Base-by-base conservation (phyloP, 2,888 invertebrate species). In the Drepana falcataria region DNA sequence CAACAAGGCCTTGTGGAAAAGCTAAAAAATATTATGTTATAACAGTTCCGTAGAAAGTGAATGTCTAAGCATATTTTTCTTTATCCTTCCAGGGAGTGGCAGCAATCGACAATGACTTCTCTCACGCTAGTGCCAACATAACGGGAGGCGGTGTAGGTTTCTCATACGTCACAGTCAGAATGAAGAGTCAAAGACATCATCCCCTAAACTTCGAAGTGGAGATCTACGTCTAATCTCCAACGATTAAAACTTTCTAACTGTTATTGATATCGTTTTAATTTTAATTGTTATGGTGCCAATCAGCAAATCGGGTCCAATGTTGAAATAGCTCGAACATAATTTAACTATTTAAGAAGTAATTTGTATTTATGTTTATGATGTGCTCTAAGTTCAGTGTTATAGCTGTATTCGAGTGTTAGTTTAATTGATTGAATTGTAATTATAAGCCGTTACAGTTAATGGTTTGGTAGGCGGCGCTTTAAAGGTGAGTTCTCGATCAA, bases 111-210 rank as follows among this genome's bases (percentile, higher is more conserved):
- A 90, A 87, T 53, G 87, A 91, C 60, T 91, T 88, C 64, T 91
- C 90, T 1, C 87, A 87, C 56, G 91, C 90, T 55, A 89, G 82
- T 60, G 90, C 91, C 47, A 90, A 90, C 59, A 78, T 91, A 51
- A 90, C 90, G 0, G 81, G 81, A 0, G 90, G 91, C 2, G 90
- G 90, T 2, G 87, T 90, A 0, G 91, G 91, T 1, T 79, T 56
- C 60, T 75, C 78, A 7, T 64, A 81, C 57, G 89, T 87, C 58
- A 89, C 89, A 48, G 79, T 91, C 34, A 75, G 91, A 54, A 90
- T 91, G 91, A 91, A 91, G 64, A 85, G 90, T 49, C 90, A 91
- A 56, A 77, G 90, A 51, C 87, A 87, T 58, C 89, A 91, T 54
- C 91, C 90, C 0, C 68, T 91, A 33, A 91, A 91, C 68, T 90